Percentiles rank a stretch among this genome's conserved stretches.
These are phyloP conservation scores for Bombus sylvicola DNA, from an alignment of 1,140 invertebrate genomes.

Conservation along the genomic window DNA sequence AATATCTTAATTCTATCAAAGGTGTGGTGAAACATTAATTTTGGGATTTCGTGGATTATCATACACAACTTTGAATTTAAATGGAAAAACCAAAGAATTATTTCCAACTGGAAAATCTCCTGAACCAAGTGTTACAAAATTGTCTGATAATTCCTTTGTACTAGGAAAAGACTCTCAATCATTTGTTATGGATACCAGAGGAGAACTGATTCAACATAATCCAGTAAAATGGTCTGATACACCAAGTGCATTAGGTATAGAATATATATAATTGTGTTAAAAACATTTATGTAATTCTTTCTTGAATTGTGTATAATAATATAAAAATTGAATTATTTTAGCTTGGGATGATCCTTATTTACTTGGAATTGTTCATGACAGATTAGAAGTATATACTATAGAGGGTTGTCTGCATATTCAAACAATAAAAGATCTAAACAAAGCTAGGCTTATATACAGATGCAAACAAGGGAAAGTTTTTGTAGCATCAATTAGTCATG, in stretches of 20 bases:
- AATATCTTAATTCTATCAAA: constrained; percentile 39
- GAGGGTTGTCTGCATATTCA: constrained; percentile 86
- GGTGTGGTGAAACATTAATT: constrained; percentile 79
- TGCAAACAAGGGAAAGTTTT: constrained; percentile 91
- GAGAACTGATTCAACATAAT: constrained; percentile 87
- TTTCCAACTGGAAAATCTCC: constrained; percentile 93
- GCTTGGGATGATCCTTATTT: constrained; percentile 96
- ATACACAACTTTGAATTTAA: constrained; percentile 78
- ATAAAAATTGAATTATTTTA: constrained; percentile 79
- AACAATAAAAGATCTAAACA: constrained; percentile 85
- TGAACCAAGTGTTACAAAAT: constrained; percentile 91
- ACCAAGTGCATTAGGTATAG: constrained; percentile 88
- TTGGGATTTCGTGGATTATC: constrained; percentile 80
- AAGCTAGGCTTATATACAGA: constrained; percentile 87
- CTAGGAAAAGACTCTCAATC: constrained; percentile 93
- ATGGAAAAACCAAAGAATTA: constrained; percentile 89
- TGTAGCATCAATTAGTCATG: constrained; percentile 91
- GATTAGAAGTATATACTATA: constrained; percentile 92
- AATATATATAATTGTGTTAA: constrained; percentile 58
- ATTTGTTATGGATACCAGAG: constrained; percentile 90
- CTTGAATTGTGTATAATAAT: background rate
- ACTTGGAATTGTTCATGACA: constrained; percentile 91
- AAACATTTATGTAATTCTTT: background rate
- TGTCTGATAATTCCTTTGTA: constrained; percentile 89
- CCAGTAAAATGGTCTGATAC: constrained; percentile 93